Conservation (phyloP, 2,797 vertebrate genomes). For the Gastrophryne carolinensis region DNA sequence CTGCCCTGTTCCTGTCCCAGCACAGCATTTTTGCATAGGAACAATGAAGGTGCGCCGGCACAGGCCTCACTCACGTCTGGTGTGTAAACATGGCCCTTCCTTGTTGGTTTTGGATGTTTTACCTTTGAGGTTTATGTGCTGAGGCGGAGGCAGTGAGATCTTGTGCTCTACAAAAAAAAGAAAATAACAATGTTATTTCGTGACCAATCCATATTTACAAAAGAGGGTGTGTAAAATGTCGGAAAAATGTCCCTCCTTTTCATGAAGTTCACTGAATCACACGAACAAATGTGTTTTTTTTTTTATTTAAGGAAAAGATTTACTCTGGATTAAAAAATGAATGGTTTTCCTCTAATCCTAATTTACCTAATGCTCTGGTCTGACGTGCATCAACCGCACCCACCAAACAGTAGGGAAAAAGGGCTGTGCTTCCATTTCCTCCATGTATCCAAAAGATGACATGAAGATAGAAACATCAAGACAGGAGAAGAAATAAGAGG, state of each 20-base stretch:
- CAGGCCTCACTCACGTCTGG: constrained; percentile 9
- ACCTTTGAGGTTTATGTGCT: constrained; percentile 4
- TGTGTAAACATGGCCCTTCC: constrained; percentile 28
- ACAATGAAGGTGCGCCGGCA: constrained; percentile 27
- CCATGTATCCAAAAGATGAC: too few relatives aligned
- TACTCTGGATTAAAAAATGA: too few relatives aligned
- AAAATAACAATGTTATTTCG: background rate
- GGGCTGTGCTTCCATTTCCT: too few relatives aligned
- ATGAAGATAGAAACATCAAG: too few relatives aligned
- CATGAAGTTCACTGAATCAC: background rate
- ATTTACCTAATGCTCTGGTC: too few relatives aligned
- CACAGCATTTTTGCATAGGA: background rate
- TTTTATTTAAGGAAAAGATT: too few relatives aligned
- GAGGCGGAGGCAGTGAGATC: background rate
- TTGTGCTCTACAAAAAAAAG: background rate
- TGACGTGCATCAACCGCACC: too few relatives aligned
- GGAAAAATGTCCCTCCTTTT: background rate
- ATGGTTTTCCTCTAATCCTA: too few relatives aligned
- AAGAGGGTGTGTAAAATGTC: background rate
- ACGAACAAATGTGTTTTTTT: too few relatives aligned
- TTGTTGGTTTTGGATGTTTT: constrained; percentile 32
- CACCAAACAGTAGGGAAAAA: too few relatives aligned
- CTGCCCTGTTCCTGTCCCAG: background rate
- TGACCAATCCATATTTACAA: background rate
- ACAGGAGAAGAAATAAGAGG: too few relatives aligned